phyloP scores from a whole-genome alignment of 1,140 invertebrate genomes.

The Drosophila malerkotliana region DNA sequence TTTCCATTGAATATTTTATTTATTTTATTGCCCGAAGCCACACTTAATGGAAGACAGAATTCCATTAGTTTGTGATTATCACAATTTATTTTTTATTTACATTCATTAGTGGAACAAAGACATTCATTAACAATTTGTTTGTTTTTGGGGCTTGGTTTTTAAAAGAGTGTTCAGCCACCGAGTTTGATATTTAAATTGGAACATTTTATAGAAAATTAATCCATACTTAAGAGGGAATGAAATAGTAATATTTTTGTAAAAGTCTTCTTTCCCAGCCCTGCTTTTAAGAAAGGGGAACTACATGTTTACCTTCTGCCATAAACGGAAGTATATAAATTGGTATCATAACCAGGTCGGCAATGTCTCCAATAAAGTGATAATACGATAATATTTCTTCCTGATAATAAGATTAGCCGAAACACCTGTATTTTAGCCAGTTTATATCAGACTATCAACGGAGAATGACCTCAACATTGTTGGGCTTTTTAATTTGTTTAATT shows the following conservation, averaged over 20 bases:
- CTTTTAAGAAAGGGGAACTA: not conserved
- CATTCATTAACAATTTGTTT: slow-evolving; percentile 1
- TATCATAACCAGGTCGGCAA: slow-evolving; percentile 44
- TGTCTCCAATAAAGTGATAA: slow-evolving; percentile 68
- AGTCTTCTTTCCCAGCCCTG: slow-evolving; percentile 8
- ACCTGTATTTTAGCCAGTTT: slow-evolving; percentile 31
- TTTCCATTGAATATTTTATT: not conserved
- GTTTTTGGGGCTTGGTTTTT: not conserved
- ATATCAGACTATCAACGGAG: slow-evolving; percentile 12
- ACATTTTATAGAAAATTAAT: too few relatives aligned
- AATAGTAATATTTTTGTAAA: slow-evolving; percentile 1
- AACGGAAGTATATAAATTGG: slow-evolving; percentile 63
- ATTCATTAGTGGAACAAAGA: not conserved
- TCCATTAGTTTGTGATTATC: slow-evolving; percentile 5
- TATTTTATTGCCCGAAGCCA: not conserved
- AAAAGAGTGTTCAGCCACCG: not conserved
- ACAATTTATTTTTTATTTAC: not conserved
- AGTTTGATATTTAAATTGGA: not conserved
- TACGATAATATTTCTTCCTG: slow-evolving; percentile 7
- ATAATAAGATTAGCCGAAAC: slow-evolving; percentile 18
- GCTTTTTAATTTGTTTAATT: slow-evolving; percentile 26
- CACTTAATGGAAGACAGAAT: slow-evolving; percentile 4
- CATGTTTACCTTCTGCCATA: slow-evolving; percentile 37
- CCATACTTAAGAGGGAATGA: not conserved
- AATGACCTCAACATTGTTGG: slow-evolving; percentile 37